Base-by-base conservation (phyloP, 2,113 vertebrate genomes). In the Lota lota region DNA sequence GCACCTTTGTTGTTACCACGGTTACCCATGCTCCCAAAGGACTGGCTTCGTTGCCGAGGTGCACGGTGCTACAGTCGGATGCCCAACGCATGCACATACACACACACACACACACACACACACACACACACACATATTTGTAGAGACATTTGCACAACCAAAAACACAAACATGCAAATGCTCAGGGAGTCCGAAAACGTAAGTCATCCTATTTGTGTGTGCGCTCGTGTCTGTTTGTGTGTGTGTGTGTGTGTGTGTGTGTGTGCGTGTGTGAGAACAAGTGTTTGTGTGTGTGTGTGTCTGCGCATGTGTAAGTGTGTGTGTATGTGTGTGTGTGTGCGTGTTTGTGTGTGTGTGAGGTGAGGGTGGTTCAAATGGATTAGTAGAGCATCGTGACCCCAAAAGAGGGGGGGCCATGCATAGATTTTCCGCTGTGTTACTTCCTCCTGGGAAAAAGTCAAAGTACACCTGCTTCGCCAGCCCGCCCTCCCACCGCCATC, bases 341-440 rank as follows among this genome's bases (percentile, higher is more conserved):
- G 53, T 56, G 53, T 56, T 5, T 56, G 53, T 56, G 53, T 56
- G 53, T 18, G 17, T 18, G 53, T 56, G 53, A 47, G 40, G 40
- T 56, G 53, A 18, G 56, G 28, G 33, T 58, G 60, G 71, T 69
- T 66, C 61, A 76, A 85, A 85, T 73, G 69, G 72, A 87, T 89
- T 79, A 62, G 68, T 65, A 57, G 61, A 63, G 58, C 73, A 69
- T 76, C 63, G 65, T 70, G 69, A 74, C 75, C 80, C 78, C 79
- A 77, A 72, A 57, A 64, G 58, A 22, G 33, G 68, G 5, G 57
- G 58, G 28, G 28, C 28, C 28, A 28, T 77, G 74, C 78, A 85
- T 78, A 79, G 73, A 85, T 90, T 88, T 88, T 77, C 74, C 57
- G 73, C 83, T 61, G 61, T 66, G 60, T 86, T 86, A 74, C 64